Evolutionary conservation across 2,888 invertebrate species (phyloP).

Genomic region (Cataglyphis altisquamis): DNA sequence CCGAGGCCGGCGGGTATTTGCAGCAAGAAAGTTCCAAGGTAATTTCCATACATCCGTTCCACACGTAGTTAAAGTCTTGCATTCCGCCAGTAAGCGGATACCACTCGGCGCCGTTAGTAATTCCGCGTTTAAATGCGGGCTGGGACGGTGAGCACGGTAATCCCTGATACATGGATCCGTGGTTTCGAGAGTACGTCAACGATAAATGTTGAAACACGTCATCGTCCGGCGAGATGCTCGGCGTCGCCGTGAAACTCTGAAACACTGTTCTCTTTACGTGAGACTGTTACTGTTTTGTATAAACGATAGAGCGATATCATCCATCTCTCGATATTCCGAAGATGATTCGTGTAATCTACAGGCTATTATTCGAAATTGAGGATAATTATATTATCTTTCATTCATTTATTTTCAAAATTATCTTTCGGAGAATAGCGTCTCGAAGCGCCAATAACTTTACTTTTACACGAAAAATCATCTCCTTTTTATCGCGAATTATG

Average conservation of each 20-base stretch:
- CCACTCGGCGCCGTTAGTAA: constrained; percentile 98
- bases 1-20: constrained; percentile 94
- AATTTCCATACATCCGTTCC: constrained; percentile 98
- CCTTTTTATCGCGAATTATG: background rate
- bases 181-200: constrained; percentile 94
- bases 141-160: constrained; percentile 93
- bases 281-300: background rate
- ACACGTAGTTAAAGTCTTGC: constrained; percentile 98
- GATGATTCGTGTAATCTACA: constrained; percentile 35
- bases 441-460: background rate
- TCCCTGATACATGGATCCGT: constrained; percentile 95
- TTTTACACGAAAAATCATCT: constrained; percentile 11
- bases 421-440: background rate
- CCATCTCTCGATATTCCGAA: background rate
- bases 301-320: background rate
- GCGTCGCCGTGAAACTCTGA: constrained; percentile 93
- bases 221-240: constrained; percentile 96
- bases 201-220: constrained; percentile 96
- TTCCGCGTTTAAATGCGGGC: constrained; percentile 94
- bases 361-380: background rate
- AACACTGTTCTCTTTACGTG: constrained; percentile 89
- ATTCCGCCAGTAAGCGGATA: constrained; percentile 96
- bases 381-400: background rate
- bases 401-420: background rate
- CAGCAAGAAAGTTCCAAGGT: constrained; percentile 98